Evolutionary conservation across 2,797 vertebrate species (phyloP).

Genomic region (Uromys caudimaculatus): DNA sequence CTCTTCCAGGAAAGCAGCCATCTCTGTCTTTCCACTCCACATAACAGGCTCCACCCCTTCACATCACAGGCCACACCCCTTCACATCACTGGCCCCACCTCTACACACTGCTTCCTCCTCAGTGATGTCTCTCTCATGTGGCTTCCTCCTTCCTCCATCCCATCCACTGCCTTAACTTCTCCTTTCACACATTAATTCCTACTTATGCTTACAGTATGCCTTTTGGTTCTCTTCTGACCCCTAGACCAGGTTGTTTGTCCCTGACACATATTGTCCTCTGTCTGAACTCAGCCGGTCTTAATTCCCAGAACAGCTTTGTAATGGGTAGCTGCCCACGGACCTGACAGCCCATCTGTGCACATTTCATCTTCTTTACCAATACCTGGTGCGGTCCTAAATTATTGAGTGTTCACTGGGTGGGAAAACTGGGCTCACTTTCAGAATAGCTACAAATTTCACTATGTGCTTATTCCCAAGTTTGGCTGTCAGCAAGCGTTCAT

Average conservation of each 20-base stretch:
- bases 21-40: background rate
- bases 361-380: background rate
- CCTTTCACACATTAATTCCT: background rate
- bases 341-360: background rate
- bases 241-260: background rate
- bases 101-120: background rate
- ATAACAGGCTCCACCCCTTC: background rate
- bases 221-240: background rate
- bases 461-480: background rate
- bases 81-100: accelerated
- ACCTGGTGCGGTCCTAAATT: background rate
- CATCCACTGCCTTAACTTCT: background rate
- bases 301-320: background rate
- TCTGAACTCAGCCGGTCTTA: background rate
- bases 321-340: background rate
- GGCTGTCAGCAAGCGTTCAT: background rate
- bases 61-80: background rate
- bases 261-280: background rate
- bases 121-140: background rate
- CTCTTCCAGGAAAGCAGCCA: background rate
- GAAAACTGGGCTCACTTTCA: background rate
- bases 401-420: background rate
- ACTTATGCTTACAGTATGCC: background rate
- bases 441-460: background rate
- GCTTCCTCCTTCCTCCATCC: background rate